Percentiles rank a stretch among this genome's conserved stretches.
These are phyloP conservation scores for Amiota communis DNA, from an alignment of 2,888 invertebrate species.

Conservation along the genomic window DNA sequence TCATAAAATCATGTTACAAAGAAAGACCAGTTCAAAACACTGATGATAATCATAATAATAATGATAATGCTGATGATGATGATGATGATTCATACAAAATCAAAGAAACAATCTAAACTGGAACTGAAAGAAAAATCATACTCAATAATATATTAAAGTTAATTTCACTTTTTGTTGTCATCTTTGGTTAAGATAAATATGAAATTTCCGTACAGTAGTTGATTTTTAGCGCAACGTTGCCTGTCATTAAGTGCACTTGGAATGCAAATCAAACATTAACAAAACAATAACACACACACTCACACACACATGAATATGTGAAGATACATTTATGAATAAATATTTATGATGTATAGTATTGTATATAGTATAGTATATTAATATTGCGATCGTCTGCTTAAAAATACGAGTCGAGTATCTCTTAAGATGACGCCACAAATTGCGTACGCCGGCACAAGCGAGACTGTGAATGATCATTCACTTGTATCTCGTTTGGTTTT, in stretches of 20 bases:
- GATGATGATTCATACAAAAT: constrained; percentile 1
- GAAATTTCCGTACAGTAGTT: constrained; percentile 60
- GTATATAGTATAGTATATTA: background rate
- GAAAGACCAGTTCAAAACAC: too few species aligned
- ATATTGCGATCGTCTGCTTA: constrained; percentile 2
- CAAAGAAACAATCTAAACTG: background rate
- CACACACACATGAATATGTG: background rate
- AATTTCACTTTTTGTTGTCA: constrained; percentile 11
- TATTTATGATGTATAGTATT: too few species aligned
- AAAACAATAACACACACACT: constrained; percentile 7
- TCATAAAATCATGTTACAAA: too few species aligned
- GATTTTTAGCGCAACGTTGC: constrained; percentile 65
- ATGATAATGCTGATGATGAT: too few species aligned
- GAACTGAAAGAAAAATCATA: background rate
- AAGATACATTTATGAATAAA: too few species aligned
- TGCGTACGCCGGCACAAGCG: background rate
- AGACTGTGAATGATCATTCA: background rate
- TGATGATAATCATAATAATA: too few species aligned
- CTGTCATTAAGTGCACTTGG: constrained; percentile 70
- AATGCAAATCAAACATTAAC: constrained; percentile 61
- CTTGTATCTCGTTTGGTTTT: background rate
- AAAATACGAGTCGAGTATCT: constrained; percentile 14
- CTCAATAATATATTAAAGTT: background rate
- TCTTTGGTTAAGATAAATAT: too few species aligned
- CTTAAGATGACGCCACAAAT: constrained; percentile 51